Base-by-base conservation (phyloP, 2,113 vertebrate genomes). In the Protomyctophum bolini region DNA sequence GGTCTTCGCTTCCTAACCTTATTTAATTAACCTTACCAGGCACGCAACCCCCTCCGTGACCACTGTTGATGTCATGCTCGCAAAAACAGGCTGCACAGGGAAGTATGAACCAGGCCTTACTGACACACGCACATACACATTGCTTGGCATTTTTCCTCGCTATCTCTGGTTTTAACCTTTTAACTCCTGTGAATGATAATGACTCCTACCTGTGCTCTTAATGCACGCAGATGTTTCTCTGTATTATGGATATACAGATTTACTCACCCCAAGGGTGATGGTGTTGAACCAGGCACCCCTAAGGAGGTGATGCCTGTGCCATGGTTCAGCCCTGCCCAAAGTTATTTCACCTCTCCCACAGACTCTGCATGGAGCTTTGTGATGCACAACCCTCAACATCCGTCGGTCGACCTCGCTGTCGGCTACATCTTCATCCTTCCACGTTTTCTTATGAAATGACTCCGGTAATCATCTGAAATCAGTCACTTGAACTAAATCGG, bases 231-330 rank as follows among this genome's bases (percentile, higher is more conserved):
- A 64, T 76, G 72, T 64, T 63, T 72, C 11, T 76, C 28, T 78
- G 59, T 84, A 60, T 69, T 7, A 10, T 76, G 83, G 75, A 21
- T 48, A 58, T 73, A 68, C 67, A 75, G 63, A 74, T 52, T 66
- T 58, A 68, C 57, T 15, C 77, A 80, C 80, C 74, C 77, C 67
- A 77, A 72, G 73, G 77, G 72, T 84, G 81, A 75, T 69, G 10
- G 48, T 61, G 6, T 54, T 68, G 74, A 70, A 80, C 77, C 66
- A 66, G 68, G 68, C 84, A 82, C 76, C 58, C 78, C 73, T 70
- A 76, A 72, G 69, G 82, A 79, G 79, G 79, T 78, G 70, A 67
- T 77, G 29, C 58, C 45, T 80, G 75, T 75, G 63, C 82, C 46
- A 2, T 29, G 41, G 46, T 68, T 65, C 49, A 45, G 54, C 56